Conservation (phyloP, 2,797 vertebrate genomes). For the Dendrocincla fuliginosa region DNA sequence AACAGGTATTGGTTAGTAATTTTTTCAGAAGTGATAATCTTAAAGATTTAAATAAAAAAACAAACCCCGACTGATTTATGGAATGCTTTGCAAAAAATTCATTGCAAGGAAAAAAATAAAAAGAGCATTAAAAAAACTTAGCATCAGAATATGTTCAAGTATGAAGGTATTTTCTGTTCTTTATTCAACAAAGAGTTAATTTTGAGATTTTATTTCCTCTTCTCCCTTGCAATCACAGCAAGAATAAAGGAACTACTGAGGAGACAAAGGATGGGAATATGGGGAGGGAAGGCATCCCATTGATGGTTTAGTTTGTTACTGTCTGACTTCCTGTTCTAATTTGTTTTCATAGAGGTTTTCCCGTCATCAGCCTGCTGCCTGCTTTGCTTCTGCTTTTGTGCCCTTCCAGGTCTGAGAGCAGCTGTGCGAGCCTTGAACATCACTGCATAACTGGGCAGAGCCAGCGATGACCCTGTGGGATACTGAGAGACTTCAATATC, state of each 20-base stretch:
- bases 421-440: background rate
- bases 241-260: background rate
- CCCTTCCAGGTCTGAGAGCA: background rate
- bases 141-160: background rate
- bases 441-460: background rate
- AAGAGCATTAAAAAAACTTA: background rate
- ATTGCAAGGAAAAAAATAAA: background rate
- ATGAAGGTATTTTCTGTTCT: background rate
- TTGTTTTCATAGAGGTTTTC: slow-evolving; percentile 26
- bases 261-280: background rate
- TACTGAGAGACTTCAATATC: background rate
- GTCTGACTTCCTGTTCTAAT: slow-evolving; percentile 27
- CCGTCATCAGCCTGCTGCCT: background rate
- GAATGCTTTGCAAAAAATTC: background rate
- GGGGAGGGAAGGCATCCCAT: background rate
- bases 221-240: background rate
- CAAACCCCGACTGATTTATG: background rate
- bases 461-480: background rate
- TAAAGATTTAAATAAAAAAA: background rate
- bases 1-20: background rate
- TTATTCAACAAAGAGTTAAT: background rate
- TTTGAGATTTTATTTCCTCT: background rate
- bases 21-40: background rate
- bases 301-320: slow-evolving; percentile 6
- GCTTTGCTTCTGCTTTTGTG: background rate